Evolutionary conservation across 1,140 invertebrate species (phyloP).

Genomic region (Zelostemma sp.): DNA sequence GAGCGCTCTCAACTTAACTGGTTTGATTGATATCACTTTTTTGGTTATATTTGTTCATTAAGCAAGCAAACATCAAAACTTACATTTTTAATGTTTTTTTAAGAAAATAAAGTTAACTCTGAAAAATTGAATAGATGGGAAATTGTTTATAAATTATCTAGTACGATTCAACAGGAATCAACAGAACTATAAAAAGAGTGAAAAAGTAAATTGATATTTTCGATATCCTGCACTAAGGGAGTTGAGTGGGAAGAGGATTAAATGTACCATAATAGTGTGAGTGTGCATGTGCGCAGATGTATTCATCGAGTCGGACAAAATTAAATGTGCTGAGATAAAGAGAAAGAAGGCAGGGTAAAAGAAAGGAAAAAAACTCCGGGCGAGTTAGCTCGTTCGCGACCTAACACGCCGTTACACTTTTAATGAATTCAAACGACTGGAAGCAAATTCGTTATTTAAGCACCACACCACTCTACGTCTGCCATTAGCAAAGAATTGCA

Average conservation of each 20-base stretch:
- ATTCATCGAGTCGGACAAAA: conserved; percentile 11
- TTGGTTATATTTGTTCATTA: too few species aligned
- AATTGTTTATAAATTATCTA: too few species aligned
- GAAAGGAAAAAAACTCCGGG: conserved; percentile 12
- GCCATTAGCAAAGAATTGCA: conserved; percentile 24
- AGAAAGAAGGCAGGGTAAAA: conserved; percentile 16
- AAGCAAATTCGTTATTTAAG: conserved; percentile 26
- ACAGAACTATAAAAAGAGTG: too few species aligned
- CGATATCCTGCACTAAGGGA: too few species aligned
- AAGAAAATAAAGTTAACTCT: too few species aligned
- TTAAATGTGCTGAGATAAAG: conserved; percentile 15
- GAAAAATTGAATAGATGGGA: too few species aligned
- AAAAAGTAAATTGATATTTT: too few species aligned
- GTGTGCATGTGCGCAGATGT: background rate
- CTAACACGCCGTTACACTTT: conserved; percentile 21
- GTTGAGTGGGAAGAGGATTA: background rate
- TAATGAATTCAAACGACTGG: conserved; percentile 30
- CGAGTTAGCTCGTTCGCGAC: conserved; percentile 28
- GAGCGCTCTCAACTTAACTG: too few species aligned
- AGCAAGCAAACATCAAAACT: too few species aligned
- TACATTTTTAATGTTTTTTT: too few species aligned
- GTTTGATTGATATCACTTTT: too few species aligned
- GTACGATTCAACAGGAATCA: too few species aligned
- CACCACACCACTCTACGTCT: conserved; percentile 3
- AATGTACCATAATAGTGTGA: background rate